Percentiles rank a stretch among this genome's conserved stretches.
These are phyloP conservation scores for Drosophila paucipuncta DNA, from an alignment of 2,888 invertebrate genomes.

Conservation along the genomic window DNA sequence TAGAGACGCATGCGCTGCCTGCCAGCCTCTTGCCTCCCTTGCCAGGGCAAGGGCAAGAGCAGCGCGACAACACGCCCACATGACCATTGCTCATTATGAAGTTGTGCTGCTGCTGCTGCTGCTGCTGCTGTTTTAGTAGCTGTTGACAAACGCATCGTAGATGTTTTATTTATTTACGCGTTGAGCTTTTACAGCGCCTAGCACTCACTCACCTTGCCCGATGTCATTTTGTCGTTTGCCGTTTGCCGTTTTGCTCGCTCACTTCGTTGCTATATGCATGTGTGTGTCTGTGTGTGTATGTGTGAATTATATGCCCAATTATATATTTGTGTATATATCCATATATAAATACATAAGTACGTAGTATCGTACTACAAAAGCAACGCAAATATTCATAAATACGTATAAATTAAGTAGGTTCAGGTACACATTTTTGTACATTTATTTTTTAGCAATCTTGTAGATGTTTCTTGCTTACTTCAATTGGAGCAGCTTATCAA, in stretches of 20 bases:
- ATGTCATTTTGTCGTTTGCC: slow-evolving; percentile 73
- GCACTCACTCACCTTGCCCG: slow-evolving; percentile 57
- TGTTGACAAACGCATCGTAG: slow-evolving; percentile 46
- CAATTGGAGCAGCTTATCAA: not conserved
- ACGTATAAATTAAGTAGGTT: slow-evolving; percentile 1
- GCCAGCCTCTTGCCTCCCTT: slow-evolving; percentile 31
- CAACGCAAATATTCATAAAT: not conserved
- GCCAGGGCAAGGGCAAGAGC: not conserved
- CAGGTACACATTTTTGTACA: not conserved
- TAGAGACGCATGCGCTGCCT: slow-evolving; percentile 69
- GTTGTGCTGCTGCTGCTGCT: slow-evolving; percentile 27
- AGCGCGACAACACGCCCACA: slow-evolving; percentile 68
- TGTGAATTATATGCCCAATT: slow-evolving; percentile 18
- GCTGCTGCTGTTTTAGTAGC: slow-evolving; percentile 49
- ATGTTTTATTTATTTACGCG: slow-evolving; percentile 70
- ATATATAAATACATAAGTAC: not conserved
- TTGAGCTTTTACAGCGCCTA: slow-evolving; percentile 73
- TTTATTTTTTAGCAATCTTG: slow-evolving; percentile 27
- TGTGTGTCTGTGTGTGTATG: not conserved
- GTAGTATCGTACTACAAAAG: not conserved
- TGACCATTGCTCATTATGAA: slow-evolving; percentile 59
- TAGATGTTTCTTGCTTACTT: slow-evolving; percentile 41
- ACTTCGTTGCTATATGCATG: slow-evolving; percentile 63
- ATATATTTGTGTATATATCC: slow-evolving; percentile 17
- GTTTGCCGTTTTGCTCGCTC: slow-evolving; percentile 76